Evolutionary conservation across 1,140 invertebrate genomes (phyloP), one percentile per base, ranked within the genome.

Genomic region (Homarus americanus): DNA sequence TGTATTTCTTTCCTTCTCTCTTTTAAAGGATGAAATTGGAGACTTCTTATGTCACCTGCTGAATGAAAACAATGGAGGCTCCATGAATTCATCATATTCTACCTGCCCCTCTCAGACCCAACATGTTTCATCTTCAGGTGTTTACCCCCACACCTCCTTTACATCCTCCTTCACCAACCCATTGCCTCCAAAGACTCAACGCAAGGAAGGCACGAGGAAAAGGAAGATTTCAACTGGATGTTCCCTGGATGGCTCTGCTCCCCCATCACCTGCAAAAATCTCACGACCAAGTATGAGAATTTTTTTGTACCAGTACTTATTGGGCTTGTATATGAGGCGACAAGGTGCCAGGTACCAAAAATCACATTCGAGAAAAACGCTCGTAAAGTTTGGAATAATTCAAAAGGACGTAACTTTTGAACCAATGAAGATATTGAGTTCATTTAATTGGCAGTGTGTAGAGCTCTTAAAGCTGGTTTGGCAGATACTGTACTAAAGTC

Each of bases 21-120:
- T 85, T 24, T 44, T 36, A 10, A 63, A 91, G 89, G 89, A 91
- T 80, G 89, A 91, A 69, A 91, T 91, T 53, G 89, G 89, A 32
- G 89, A 91, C 66, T 91, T 91, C 58, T 49, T 91, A 0, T 66
- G 41, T 34, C 82, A 91, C n/a, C 82, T 79, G 38, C 36, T 86
- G 49, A 75, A 58, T 53, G 66, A 82, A 36, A 58, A n/a, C 36
- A 78, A 36, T 12, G 38, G 38, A 28, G 36, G 36, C 4, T 41
- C 20, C n/a, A n/a, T 4, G 7, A 36, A 58, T 49, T 49, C 72
- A 3, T 53, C 69, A 0, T 75, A 72, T 49, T 85, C 83, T 15
- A 69, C 63, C 4, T 9, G 24, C 24, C 63, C 63, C 5, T 75
- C 66, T n/a, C 36, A 36, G 53, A 41, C 63, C 36, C 36, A 40